phyloP scores from a whole-genome alignment of 23 tunicate genomes.

The Phallusia fumigata region DNA sequence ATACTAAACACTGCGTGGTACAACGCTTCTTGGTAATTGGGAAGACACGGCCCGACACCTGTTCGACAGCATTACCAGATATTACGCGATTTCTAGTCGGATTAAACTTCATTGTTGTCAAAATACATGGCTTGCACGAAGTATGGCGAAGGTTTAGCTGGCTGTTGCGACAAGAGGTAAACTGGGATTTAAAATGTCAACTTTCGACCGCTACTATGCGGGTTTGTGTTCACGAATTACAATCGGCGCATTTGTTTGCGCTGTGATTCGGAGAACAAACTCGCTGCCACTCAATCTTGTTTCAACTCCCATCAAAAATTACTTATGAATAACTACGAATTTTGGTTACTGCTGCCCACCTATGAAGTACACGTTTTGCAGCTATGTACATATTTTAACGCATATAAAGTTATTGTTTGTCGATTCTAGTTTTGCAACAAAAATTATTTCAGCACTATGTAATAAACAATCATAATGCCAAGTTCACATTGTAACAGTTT shows the following conservation, averaged over 20 bases:
- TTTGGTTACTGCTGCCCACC: no score
- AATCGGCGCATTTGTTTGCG: not conserved
- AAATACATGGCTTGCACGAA: not conserved
- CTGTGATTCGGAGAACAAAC: conserved; percentile 2
- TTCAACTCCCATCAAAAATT: no score
- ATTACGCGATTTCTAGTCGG: conserved; percentile 6
- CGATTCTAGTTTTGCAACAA: no score
- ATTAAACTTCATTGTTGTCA: conserved; percentile 2
- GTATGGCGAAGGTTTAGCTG: not conserved
- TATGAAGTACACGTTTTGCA: no score
- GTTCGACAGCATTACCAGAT: conserved; percentile 9
- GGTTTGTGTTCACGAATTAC: not conserved
- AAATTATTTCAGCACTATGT: no score
- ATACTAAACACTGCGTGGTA: conserved; percentile 5
- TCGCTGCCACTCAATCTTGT: not conserved
- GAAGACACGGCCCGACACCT: conserved; percentile 3
- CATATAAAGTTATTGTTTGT: no score
- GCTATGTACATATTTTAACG: no score
- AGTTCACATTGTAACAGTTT: no score
- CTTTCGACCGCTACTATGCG: not conserved
- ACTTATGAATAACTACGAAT: no score
- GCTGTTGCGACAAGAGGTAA: not conserved
- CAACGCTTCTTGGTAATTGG: not conserved
- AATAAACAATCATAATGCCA: no score
- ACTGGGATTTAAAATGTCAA: not conserved